Base-by-base conservation (phyloP, 2,888 invertebrate species). In the Melanophora roralis region DNA sequence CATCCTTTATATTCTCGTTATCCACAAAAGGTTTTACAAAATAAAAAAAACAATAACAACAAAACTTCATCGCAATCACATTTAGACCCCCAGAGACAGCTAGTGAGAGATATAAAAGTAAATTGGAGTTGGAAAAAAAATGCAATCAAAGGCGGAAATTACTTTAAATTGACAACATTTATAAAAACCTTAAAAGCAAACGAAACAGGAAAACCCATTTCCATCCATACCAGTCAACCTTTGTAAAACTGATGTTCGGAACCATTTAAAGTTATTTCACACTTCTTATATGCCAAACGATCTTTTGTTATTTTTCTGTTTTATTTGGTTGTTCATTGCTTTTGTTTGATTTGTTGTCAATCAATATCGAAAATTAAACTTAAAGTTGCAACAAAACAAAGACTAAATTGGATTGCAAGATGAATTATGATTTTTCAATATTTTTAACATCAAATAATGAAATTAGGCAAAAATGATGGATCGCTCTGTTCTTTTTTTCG, bases 101-200 rank as follows among this genome's bases (percentile, higher is more conserved):
- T 69, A 69, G 21, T 32, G n/a, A 65, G 49, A 38, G 47, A 45
- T 45, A 65, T 38, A 71, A 71, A 59, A 51, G 14, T 40, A 9
- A 49, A 57, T 43, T 19, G 11, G 8, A 49, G 9, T n/a, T 27
- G 21, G 12, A 43, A 14, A 71, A 51, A 72, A 55, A 45, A 51
- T 38, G 40, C 68, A 80, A 80, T 80, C 80, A 80, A 80, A 80
- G 80, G 80, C 80, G 80, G 80, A 80, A 80, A 80, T 80, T 80
- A 80, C 80, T 80, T 80, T 80, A 80, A 80, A 80, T 80, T 80
- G 75, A 65, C 78, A 79, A 75, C 73, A 79, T 71, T 74, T 74
- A 67, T 71, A 64, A 77, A 57, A 68, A 59, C 51, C 59, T 55
- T 62, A 76, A 69, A 79, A 59, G 64, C 40, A 76, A 60, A 40